Evolutionary conservation across 2,797 vertebrate genomes (phyloP).

Genomic region (Gymnoscopelus microlampas): DNA sequence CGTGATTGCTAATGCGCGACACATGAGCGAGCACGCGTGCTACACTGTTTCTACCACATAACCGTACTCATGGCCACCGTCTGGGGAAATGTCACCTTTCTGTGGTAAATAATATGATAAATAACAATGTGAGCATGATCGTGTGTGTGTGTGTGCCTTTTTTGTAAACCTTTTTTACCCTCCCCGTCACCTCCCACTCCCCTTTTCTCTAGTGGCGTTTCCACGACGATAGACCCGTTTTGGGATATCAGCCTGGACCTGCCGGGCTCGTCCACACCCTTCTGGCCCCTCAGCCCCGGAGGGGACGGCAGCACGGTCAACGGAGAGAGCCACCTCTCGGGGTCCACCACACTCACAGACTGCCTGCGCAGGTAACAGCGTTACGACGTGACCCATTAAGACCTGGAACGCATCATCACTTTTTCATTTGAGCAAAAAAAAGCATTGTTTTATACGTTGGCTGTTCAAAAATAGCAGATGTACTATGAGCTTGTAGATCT

Average conservation of each 20-base stretch:
- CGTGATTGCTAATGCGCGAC: conserved; percentile 40
- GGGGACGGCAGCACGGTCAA: conserved; percentile 94
- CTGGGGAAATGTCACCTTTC: too few species aligned
- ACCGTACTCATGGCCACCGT: too few species aligned
- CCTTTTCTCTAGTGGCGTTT: conserved; percentile 86
- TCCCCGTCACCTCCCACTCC: background rate
- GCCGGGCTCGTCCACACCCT: conserved; percentile 95
- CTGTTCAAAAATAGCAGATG: too few species aligned
- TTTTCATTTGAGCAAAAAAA: background rate
- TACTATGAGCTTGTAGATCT: too few species aligned
- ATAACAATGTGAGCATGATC: too few species aligned
- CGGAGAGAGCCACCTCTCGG: conserved; percentile 92
- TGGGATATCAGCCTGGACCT: conserved; percentile 99
- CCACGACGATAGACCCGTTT: conserved; percentile 98
- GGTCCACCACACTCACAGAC: conserved; percentile 97
- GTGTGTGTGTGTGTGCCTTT: too few species aligned
- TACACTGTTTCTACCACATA: too few species aligned
- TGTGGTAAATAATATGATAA: too few species aligned
- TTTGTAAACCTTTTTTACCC: background rate
- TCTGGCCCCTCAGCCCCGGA: conserved; percentile 97
- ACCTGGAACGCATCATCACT: background rate
- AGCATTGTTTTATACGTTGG: too few species aligned
- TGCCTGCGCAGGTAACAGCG: conserved; percentile 91
- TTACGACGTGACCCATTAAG: background rate
- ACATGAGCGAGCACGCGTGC: background rate